A percentile compares a stretch with the other conserved stretches of the same genome.
Conservation (phyloP, 2,888 invertebrate genomes). For the Rhorus exstirpatorius region DNA sequence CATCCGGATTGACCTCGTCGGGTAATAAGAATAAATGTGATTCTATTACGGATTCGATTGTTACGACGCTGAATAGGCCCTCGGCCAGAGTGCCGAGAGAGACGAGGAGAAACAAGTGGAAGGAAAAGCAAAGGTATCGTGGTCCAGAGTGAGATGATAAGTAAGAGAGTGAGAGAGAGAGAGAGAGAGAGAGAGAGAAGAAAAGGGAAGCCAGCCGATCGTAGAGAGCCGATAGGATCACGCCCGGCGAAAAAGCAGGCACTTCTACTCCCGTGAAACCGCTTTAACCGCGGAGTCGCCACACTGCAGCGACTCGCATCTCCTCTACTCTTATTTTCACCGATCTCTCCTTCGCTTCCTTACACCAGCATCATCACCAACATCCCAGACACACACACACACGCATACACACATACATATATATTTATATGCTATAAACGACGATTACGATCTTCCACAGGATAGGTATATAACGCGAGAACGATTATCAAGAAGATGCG, state of each 20-base stretch:
- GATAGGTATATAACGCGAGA: slow-evolving; percentile 69
- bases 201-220: slow-evolving; percentile 44
- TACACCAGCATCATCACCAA: slow-evolving; percentile 35
- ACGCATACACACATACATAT: too few relatives aligned
- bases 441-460: slow-evolving; percentile 66
- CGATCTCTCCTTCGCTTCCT: slow-evolving; percentile 32
- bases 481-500: slow-evolving; percentile 65
- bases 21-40: slow-evolving; percentile 86
- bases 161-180: slow-evolving; percentile 16
- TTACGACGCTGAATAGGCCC: slow-evolving; percentile 81
- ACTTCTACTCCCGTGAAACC: slow-evolving; percentile 55
- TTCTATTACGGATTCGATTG: slow-evolving; percentile 86
- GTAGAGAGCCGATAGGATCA: slow-evolving; percentile 64
- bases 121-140: slow-evolving; percentile 32
- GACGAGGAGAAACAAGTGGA: slow-evolving; percentile 45
- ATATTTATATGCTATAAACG: slow-evolving; percentile 42
- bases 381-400: too few relatives aligned
- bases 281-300: slow-evolving; percentile 48
- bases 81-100: slow-evolving; percentile 66
- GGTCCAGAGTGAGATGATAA: slow-evolving; percentile 64
- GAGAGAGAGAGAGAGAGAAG: neutral
- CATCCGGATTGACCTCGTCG: slow-evolving; percentile 83
- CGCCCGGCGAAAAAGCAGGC: slow-evolving; percentile 53
- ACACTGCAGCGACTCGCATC: slow-evolving; percentile 35
- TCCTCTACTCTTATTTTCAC: slow-evolving; percentile 31